Percentiles rank a stretch among this genome's conserved stretches.
phyloP scores from a whole-genome alignment of 2,113 vertebrate species.

The Lutjanus erythropterus region DNA sequence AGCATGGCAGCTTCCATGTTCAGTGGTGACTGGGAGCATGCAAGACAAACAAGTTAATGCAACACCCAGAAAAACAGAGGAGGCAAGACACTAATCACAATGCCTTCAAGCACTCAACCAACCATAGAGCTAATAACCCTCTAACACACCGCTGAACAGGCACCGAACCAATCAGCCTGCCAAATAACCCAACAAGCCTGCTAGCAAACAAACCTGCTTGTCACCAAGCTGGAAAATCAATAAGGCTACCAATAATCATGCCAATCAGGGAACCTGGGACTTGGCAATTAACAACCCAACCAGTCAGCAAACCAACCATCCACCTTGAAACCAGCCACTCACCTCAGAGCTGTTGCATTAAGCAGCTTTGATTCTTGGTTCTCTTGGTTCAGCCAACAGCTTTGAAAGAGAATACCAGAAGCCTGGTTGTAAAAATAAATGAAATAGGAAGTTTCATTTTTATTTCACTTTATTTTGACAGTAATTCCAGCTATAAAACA shows the following conservation, averaged over 20 bases:
- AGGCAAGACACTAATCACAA: neutral
- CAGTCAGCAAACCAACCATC: neutral
- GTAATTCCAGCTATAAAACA: conserved; percentile 5
- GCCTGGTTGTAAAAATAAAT: neutral
- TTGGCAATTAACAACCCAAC: neutral
- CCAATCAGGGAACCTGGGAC: neutral
- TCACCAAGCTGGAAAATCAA: neutral
- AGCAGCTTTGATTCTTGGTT: neutral
- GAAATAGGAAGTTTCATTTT: neutral
- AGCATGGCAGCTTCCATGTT: neutral
- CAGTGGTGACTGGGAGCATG: no score
- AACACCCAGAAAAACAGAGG: neutral
- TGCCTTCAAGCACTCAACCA: no score
- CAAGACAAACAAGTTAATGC: neutral
- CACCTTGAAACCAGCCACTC: neutral
- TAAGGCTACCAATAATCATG: neutral
- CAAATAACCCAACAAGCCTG: neutral
- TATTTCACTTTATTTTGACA: neutral
- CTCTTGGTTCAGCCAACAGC: neutral
- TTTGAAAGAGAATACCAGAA: neutral
- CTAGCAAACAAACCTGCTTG: neutral
- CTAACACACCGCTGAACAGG: neutral
- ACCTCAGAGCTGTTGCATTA: neutral
- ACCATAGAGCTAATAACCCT: neutral
- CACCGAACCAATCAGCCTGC: conserved; percentile 1